These are phyloP conservation scores for Drosophila meridiana DNA, from an alignment of 2,888 invertebrate genomes.

Conservation along the genomic window DNA sequence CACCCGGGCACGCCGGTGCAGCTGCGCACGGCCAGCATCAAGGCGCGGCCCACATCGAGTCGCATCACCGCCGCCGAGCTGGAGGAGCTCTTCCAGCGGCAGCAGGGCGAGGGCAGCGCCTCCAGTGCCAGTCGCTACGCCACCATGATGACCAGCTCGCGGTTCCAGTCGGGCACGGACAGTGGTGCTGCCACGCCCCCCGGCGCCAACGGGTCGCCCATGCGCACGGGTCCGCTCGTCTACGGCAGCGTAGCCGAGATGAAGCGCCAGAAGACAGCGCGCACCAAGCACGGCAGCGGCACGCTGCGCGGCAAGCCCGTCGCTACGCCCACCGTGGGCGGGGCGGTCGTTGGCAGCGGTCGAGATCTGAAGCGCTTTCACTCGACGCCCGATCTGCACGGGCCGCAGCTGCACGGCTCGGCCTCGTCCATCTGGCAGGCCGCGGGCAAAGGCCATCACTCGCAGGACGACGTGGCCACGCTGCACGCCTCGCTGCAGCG, in stretches of 20 bases:
- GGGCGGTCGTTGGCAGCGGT: slow-evolving; percentile 61
- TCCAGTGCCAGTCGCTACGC: slow-evolving; percentile 85
- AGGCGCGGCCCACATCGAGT: slow-evolving; percentile 93
- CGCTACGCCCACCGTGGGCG: slow-evolving; percentile 83
- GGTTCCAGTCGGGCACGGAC: slow-evolving; percentile 88
- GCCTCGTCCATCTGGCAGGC: slow-evolving; percentile 84
- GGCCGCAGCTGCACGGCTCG: slow-evolving; percentile 84
- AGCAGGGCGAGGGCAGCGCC: slow-evolving; percentile 88
- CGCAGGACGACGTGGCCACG: slow-evolving; percentile 89
- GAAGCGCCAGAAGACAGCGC: slow-evolving; percentile 91
- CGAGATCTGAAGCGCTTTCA: slow-evolving; percentile 91
- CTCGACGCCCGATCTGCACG: slow-evolving; percentile 93
- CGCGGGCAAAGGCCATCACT: slow-evolving; percentile 87
- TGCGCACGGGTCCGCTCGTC: slow-evolving; percentile 87
- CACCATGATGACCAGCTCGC: slow-evolving; percentile 90
- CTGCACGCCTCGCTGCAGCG: slow-evolving; percentile 85
- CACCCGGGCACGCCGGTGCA: slow-evolving; percentile 89
- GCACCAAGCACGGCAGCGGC: slow-evolving; percentile 85
- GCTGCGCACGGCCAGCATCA: slow-evolving; percentile 95
- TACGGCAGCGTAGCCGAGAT: slow-evolving; percentile 98
- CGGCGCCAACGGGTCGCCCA: slow-evolving; percentile 87
- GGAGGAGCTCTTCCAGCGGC: slow-evolving; percentile 96
- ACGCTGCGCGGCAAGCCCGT: slow-evolving; percentile 85
- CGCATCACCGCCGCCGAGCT: slow-evolving; percentile 96
- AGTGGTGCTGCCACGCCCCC: slow-evolving; percentile 88